A percentile compares a stretch with the other conserved stretches of the same genome.
Evolutionary conservation across 2,888 invertebrate species (phyloP).

Genomic region (Eledona agricola): DNA sequence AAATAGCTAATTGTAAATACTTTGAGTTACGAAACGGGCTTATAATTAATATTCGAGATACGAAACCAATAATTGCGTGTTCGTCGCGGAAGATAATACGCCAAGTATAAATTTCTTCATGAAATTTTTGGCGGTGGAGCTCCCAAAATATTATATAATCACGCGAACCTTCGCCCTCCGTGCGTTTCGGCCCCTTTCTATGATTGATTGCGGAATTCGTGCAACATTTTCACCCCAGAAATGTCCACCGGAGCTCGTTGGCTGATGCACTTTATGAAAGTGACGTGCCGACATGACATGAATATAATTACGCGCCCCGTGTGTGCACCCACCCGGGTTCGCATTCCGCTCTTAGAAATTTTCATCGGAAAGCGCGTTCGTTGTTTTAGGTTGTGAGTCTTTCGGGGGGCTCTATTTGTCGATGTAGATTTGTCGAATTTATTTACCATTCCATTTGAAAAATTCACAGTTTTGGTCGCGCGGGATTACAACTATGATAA

Average conservation of each 20-base stretch:
- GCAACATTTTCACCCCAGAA: slow-evolving; percentile 20
- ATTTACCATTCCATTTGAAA: slow-evolving; percentile 42
- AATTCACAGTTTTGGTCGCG: slow-evolving; percentile 34
- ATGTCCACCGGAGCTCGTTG: slow-evolving; percentile 15
- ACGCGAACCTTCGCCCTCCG: too few species aligned
- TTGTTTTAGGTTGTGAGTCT: slow-evolving; percentile 33
- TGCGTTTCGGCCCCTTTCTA: slow-evolving; percentile 17
- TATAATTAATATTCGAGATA: too few species aligned
- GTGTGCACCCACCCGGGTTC: slow-evolving; percentile 1
- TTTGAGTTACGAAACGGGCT: too few species aligned
- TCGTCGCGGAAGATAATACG: too few species aligned
- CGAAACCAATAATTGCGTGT: too few species aligned
- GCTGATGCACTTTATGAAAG: slow-evolving; percentile 41
- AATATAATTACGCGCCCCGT: slow-evolving; percentile 40
- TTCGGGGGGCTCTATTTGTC: slow-evolving; percentile 45
- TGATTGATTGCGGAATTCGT: slow-evolving; percentile 30
- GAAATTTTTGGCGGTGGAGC: too few species aligned
- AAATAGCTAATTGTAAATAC: too few species aligned
- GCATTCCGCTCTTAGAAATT: slow-evolving; percentile 15
- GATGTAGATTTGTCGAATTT: slow-evolving; percentile 49
- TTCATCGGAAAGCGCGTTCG: slow-evolving; percentile 18
- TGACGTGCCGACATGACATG: slow-evolving; percentile 45
- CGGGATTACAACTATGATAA: slow-evolving; percentile 42
- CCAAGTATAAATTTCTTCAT: background rate
- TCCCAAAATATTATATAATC: too few species aligned